Conservation (phyloP, 2,888 invertebrate species). For the Napeogenes sylphis region DNA sequence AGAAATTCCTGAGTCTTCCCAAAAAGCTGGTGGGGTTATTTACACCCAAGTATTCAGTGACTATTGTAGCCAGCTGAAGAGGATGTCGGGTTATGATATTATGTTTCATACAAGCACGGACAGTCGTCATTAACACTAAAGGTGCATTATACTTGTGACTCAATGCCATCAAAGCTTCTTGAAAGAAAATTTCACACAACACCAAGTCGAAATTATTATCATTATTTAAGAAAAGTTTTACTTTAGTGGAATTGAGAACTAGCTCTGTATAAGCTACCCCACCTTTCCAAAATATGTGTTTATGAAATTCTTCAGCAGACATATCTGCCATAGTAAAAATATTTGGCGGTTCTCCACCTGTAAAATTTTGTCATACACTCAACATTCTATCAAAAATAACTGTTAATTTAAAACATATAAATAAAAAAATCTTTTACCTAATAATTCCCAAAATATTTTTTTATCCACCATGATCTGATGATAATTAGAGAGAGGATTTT, state of each 20-base stretch:
- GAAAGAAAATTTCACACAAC: constrained; percentile 67
- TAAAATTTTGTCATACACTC: constrained; percentile 27
- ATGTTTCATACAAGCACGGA: constrained; percentile 62
- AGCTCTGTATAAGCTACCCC: constrained; percentile 56
- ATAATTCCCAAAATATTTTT: constrained; percentile 60
- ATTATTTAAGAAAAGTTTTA: constrained; percentile 47
- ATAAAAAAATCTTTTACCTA: constrained; percentile 43
- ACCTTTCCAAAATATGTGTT: constrained; percentile 32
- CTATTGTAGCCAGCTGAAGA: constrained; percentile 53
- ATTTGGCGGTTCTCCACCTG: constrained; percentile 58
- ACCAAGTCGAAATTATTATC: constrained; percentile 64
- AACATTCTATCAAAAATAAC: no score
- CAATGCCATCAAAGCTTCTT: constrained; percentile 61
- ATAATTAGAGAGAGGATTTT: constrained; percentile 56
- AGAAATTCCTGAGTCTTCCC: constrained; percentile 69
- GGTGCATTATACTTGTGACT: constrained; percentile 66
- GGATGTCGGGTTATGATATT: constrained; percentile 59
- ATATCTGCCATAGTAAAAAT: constrained; percentile 59
- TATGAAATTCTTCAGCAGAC: constrained; percentile 57
- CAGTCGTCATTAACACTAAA: constrained; percentile 56
- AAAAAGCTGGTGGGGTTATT: constrained; percentile 72
- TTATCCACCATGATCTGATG: constrained; percentile 56
- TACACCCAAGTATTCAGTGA: constrained; percentile 53
- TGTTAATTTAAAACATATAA: no score
- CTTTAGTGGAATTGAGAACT: constrained; percentile 49